These are phyloP conservation scores for Orgyia antiqua DNA, from an alignment of 2,888 invertebrate species.

Conservation along the genomic window DNA sequence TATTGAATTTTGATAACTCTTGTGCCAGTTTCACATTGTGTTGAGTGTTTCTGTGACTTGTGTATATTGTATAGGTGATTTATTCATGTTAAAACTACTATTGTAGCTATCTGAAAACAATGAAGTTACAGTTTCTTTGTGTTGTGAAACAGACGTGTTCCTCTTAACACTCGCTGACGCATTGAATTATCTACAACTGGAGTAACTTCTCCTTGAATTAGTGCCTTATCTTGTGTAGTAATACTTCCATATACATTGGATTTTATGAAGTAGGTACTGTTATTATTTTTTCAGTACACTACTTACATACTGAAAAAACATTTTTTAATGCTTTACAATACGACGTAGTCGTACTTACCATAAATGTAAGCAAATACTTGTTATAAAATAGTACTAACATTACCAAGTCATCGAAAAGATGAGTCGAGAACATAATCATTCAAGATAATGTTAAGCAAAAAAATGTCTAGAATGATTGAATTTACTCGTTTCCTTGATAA, in stretches of 20 bases:
- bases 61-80: conserved; percentile 50
- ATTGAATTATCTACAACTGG: conserved; percentile 39
- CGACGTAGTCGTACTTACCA: too few species aligned
- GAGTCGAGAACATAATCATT: too few species aligned
- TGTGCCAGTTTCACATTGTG: conserved; percentile 38
- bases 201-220: conserved; percentile 45
- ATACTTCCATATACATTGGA: conserved; percentile 11
- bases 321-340: too few species aligned
- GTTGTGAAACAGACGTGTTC: conserved; percentile 42
- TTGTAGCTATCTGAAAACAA: conserved; percentile 34
- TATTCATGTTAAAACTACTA: conserved; percentile 29
- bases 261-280: too few species aligned
- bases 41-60: conserved; percentile 54
- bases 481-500: too few species aligned
- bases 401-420: too few species aligned
- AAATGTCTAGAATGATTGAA: too few species aligned
- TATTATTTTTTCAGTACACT: too few species aligned
- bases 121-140: conserved; percentile 58
- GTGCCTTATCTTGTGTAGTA: conserved; percentile 44
- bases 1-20: conserved; percentile 53
- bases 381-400: too few species aligned
- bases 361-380: too few species aligned
- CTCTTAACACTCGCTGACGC: conserved; percentile 45
- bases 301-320: too few species aligned
- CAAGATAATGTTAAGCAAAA: too few species aligned